These are phyloP conservation scores for Branchellion lobata DNA, from an alignment of 2,888 invertebrate species.

Conservation along the genomic window DNA sequence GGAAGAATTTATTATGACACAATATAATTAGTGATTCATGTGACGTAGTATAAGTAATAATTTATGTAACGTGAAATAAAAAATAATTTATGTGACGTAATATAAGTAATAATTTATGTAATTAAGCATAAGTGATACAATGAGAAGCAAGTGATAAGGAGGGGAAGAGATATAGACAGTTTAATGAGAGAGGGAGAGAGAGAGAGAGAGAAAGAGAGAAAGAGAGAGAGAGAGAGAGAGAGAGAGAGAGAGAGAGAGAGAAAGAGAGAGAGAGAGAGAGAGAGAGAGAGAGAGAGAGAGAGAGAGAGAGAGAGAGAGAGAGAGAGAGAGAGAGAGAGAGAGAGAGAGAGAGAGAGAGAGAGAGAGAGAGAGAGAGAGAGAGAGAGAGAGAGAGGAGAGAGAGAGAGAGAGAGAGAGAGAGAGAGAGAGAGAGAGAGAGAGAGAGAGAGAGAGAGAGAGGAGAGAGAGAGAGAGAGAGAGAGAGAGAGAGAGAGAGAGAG, in stretches of 20 bases:
- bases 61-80: too few relatives aligned
- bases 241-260: neutral
- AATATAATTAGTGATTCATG: too few relatives aligned
- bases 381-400: neutral
- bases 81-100: too few relatives aligned
- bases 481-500: conserved; percentile 9
- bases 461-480: conserved; percentile 23
- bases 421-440: conserved; percentile 27
- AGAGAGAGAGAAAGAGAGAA: neutral
- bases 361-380: neutral
- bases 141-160: neutral
- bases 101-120: too few relatives aligned
- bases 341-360: conserved; percentile 7
- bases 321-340: neutral
- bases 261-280: conserved; percentile 24
- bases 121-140: neutral
- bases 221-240: neutral
- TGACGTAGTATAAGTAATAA: too few relatives aligned
- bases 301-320: conserved; percentile 3
- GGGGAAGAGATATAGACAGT: neutral
- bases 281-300: neutral
- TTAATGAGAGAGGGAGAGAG: neutral
- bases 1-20: too few relatives aligned
- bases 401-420: conserved; percentile 24
- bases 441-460: conserved; percentile 31